A percentile compares a stretch with the other conserved stretches of the same genome.
Evolutionary conservation across 1,140 invertebrate species (phyloP).

Genomic region (Diorhabda elongata): DNA sequence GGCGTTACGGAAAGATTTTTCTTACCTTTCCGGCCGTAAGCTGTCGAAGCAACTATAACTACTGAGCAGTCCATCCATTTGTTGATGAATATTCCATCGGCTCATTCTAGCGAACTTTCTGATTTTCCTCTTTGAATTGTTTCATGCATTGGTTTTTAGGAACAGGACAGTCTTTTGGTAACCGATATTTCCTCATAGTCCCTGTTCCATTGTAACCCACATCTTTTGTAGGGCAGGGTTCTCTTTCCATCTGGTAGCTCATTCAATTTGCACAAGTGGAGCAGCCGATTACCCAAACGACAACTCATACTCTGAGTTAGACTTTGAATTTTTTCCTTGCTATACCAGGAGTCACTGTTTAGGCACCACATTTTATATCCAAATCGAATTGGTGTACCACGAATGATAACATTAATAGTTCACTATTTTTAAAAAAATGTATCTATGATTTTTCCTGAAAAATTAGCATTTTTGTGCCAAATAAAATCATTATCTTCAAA

Average conservation of each 20-base stretch:
- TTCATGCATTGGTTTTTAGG: slow-evolving; percentile 13
- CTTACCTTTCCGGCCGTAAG: slow-evolving; percentile 20
- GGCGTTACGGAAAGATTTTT: slow-evolving; percentile 10
- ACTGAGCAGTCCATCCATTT: slow-evolving; percentile 24
- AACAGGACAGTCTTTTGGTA: too few species aligned
- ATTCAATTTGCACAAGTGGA: too few species aligned
- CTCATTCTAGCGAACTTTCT: background rate
- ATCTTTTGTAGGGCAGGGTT: slow-evolving; percentile 19
- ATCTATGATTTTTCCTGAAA: too few species aligned
- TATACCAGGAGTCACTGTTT: slow-evolving; percentile 27
- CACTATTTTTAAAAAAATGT: too few species aligned
- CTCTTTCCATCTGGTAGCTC: slow-evolving; percentile 22
- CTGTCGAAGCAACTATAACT: slow-evolving; percentile 31
- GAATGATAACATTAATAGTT: too few species aligned
- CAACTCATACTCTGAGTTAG: slow-evolving; percentile 23
- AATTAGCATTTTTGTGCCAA: too few species aligned
- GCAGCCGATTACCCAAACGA: slow-evolving; percentile 16
- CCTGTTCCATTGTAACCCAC: slow-evolving; percentile 25
- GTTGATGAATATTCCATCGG: slow-evolving; percentile 8
- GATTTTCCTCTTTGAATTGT: slow-evolving; percentile 7
- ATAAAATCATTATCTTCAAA: too few species aligned
- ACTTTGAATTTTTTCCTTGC: slow-evolving; percentile 34
- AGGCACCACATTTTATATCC: slow-evolving; percentile 35
- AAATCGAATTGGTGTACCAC: slow-evolving; percentile 36
- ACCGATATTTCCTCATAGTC: slow-evolving; percentile 31